Base-by-base conservation (phyloP, 2,797 vertebrate genomes). In the Dryobates pubescens region DNA sequence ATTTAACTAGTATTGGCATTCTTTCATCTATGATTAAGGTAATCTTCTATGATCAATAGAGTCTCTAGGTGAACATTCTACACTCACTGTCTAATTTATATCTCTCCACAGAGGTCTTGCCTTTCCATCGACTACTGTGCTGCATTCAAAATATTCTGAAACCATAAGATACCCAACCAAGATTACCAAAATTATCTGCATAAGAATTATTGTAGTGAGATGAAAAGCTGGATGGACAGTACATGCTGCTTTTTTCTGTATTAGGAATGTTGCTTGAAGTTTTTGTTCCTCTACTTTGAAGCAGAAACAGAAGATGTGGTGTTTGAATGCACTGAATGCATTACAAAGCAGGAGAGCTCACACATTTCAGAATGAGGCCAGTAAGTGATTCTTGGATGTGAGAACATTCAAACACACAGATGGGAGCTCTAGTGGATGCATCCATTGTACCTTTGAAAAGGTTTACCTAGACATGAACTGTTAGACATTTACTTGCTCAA, bases 11-110 rank as follows among this genome's bases (percentile, higher is more conserved):
- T 87, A 92, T 89, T 89, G 88, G 29, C 81, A 49, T 62, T 64
- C 83, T 92, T 90, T 95, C 86, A 47, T 71, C 53, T 65, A 10
- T 73, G 67, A 84, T 96, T 92, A 95, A 90, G 72, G 29, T 85
- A 51, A 85, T 96, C 29, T 88, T 88, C 34, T 36, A 13, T 32
- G 90, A 91, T 95, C 91, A 88, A 86, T 94, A 72, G 23, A 11
- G 36, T 65, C 51, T 63, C 62, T 43, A 57, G 62, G 47, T 54
- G 86, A 84, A 36, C 7, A 3, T 47, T 90, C 90, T 56, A 62
- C 6, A 51, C 9, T 0, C 1, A 1, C 10, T 29, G 5, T 77
- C 27, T 78, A 78, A 62, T 26, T 76, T 77, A 9, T 0, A 0
- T 20, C n/a, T 32, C 27, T 67, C 62, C 30, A 30, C 41, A 63